Evolutionary conservation across 2,113 vertebrate genomes (phyloP).

Genomic region (Ptychochromis oligacanthus): DNA sequence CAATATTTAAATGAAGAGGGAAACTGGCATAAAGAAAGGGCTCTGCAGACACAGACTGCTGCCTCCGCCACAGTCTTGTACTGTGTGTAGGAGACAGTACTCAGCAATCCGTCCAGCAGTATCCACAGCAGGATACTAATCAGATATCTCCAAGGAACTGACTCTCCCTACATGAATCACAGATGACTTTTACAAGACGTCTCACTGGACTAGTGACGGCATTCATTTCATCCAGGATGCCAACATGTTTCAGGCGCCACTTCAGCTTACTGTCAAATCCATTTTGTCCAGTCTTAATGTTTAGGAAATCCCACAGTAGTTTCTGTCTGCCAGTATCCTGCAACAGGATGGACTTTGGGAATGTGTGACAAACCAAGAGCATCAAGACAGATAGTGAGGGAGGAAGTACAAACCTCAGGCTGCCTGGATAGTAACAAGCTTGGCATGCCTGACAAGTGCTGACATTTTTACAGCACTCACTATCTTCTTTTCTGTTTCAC

Average conservation of each 20-base stretch:
- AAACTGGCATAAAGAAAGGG: not conserved
- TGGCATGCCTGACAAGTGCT: constrained; percentile 13
- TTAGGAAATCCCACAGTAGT: constrained; percentile 9
- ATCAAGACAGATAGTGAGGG: not conserved
- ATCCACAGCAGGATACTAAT: constrained; percentile 58
- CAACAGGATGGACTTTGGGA: constrained; percentile 6
- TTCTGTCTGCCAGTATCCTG: not conserved
- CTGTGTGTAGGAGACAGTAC: constrained; percentile 11
- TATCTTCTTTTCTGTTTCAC: constrained; percentile 13
- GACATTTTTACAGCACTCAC: not conserved
- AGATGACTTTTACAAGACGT: constrained; percentile 49
- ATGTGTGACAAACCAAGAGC: constrained; percentile 2
- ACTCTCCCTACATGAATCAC: constrained; percentile 46
- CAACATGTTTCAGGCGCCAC: constrained; percentile 20
- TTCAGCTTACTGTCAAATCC: constrained; percentile 20
- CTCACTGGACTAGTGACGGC: constrained; percentile 34
- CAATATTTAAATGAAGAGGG: not conserved
- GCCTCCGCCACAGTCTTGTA: not conserved
- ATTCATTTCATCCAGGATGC: constrained; percentile 33
- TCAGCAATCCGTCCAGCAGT: constrained; percentile 36
- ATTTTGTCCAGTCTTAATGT: constrained; percentile 5
- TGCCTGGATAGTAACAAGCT: constrained; percentile 9
- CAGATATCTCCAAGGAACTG: constrained; percentile 39
- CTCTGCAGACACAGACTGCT: constrained; percentile 1
- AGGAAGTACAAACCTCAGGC: constrained; percentile 13